A percentile compares a stretch with the other conserved stretches of the same genome.
Conservation (phyloP, 2,797 vertebrate species). For the Microchirus variegatus region DNA sequence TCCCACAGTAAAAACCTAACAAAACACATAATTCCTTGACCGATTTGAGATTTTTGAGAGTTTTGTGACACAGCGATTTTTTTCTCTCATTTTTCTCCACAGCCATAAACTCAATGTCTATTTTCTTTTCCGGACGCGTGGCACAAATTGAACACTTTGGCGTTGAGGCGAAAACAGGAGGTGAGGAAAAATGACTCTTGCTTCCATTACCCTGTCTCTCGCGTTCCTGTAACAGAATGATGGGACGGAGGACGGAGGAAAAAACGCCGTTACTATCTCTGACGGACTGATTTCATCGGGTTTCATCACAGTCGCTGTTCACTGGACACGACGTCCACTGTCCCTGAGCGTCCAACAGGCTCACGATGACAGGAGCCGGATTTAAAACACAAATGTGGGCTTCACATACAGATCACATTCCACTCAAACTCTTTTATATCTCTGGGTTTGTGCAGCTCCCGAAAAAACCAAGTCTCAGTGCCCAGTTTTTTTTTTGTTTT, state of each 20-base stretch:
- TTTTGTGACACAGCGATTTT: conserved; percentile 21
- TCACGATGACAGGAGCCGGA: too few species aligned
- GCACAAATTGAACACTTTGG: conserved; percentile 59
- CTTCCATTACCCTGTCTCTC: conserved; percentile 32
- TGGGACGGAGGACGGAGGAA: conserved; percentile 30
- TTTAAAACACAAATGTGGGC: too few species aligned
- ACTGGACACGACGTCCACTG: conserved; percentile 32
- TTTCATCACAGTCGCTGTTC: conserved; percentile 73
- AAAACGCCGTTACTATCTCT: not conserved
- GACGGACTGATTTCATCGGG: conserved; percentile 64
- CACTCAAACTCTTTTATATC: conserved; percentile 1
- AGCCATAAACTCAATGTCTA: conserved; percentile 50
- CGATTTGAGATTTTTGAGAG: conserved; percentile 10
- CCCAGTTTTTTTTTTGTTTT: not conserved
- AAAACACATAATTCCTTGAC: too few species aligned
- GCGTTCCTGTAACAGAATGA: conserved; percentile 41
- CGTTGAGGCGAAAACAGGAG: conserved; percentile 4
- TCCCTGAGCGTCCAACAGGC: too few species aligned
- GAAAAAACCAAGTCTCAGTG: conserved; percentile 7
- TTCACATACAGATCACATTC: too few species aligned
- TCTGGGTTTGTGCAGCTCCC: not conserved
- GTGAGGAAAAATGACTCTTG: conserved; percentile 45
- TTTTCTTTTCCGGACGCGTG: conserved; percentile 47
- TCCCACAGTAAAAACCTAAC: too few species aligned
- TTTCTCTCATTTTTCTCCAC: conserved; percentile 7